These are phyloP conservation scores for Planiliza haematocheilus DNA, from an alignment of 2,113 vertebrate species.

Conservation along the genomic window DNA sequence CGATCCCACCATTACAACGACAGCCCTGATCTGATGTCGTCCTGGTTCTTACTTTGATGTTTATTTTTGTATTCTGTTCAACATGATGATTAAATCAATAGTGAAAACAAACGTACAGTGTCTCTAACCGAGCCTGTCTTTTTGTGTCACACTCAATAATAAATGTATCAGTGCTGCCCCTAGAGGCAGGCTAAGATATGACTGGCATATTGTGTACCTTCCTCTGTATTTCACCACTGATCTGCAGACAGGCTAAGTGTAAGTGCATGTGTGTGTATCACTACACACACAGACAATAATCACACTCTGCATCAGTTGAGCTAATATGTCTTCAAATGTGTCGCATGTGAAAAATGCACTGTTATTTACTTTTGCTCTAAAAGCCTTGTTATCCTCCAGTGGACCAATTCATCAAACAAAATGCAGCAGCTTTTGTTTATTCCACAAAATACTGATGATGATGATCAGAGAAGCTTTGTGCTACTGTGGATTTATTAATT, in stretches of 20 bases:
- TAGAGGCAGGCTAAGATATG: conserved; percentile 6
- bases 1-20: background rate
- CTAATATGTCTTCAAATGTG: no score
- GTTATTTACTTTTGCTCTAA: background rate
- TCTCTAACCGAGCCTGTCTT: conserved; percentile 8
- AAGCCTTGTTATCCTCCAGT: background rate
- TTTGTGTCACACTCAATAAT: background rate
- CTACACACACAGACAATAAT: no score
- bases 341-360: background rate
- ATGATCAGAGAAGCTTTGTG: conserved; percentile 18
- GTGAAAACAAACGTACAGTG: background rate
- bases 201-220: conserved; percentile 10
- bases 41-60: background rate
- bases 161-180: conserved; percentile 20
- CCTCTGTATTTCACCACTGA: conserved; percentile 39
- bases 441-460: conserved; percentile 21
- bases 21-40: background rate
- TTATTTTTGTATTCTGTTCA: conserved; percentile 4
- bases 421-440: conserved; percentile 23
- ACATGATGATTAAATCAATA: conserved; percentile 8
- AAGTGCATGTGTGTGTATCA: background rate
- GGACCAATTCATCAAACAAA: background rate
- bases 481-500: conserved; percentile 34
- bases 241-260: background rate
- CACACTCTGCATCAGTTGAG: no score